Percentiles rank a stretch among this genome's conserved stretches.
phyloP scores from a whole-genome alignment of 2,888 invertebrate species.

The Punctoribates punctum region DNA sequence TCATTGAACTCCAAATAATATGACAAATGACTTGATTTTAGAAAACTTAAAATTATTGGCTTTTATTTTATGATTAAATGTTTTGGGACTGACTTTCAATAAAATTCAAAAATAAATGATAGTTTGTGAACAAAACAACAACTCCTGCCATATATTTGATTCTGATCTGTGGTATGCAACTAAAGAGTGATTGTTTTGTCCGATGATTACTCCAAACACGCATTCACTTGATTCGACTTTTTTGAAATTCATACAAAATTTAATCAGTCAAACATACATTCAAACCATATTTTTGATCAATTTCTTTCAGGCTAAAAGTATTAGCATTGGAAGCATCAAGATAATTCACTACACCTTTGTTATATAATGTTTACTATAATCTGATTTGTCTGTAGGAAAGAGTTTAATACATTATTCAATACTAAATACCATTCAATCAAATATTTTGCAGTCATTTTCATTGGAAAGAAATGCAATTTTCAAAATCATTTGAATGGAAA shows the following conservation, averaged over 20 bases:
- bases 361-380: no score
- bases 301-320: no score
- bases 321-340: no score
- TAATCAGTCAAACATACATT: background rate
- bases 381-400: no score
- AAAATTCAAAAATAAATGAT: background rate
- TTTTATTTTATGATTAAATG: constrained; percentile 28
- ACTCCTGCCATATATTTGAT: constrained; percentile 2
- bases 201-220: constrained; percentile 28
- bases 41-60: constrained; percentile 27
- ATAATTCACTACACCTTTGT: no score
- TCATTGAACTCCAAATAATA: constrained; percentile 1
- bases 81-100: background rate
- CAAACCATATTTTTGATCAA: background rate
- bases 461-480: background rate
- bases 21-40: background rate
- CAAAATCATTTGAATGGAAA: background rate
- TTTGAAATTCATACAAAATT: background rate
- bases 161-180: background rate
- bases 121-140: background rate
- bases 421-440: background rate
- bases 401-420: background rate
- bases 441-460: background rate
- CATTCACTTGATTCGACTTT: background rate
- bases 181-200: constrained; percentile 9